Evolutionary conservation across 2,113 vertebrate species (phyloP).

Genomic region (Pedionomus torquatus): DNA sequence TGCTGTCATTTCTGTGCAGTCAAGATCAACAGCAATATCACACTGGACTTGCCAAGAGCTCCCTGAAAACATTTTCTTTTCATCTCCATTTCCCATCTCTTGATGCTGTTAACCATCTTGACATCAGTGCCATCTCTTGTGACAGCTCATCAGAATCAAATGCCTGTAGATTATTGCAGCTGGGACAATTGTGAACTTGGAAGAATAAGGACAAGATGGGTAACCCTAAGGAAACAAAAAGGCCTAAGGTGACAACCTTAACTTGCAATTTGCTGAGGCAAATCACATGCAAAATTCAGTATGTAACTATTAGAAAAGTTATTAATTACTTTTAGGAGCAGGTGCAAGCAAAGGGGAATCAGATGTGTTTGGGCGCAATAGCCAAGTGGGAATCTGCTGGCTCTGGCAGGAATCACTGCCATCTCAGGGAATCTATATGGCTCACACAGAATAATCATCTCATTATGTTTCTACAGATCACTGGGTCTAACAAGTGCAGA

Average conservation of each 20-base stretch:
- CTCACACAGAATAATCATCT: slow-evolving; percentile 12
- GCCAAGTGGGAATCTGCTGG: neutral
- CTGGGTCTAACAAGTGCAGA: neutral
- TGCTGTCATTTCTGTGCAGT: neutral
- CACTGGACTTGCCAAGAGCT: neutral
- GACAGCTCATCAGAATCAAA: neutral
- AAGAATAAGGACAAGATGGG: neutral
- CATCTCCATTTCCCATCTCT: neutral
- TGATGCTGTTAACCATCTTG: neutral
- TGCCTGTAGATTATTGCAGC: neutral
- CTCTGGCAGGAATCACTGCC: neutral
- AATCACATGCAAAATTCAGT: neutral
- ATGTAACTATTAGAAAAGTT: neutral
- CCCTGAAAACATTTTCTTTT: neutral
- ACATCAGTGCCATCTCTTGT: neutral
- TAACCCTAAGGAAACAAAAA: neutral
- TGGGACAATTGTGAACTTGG: neutral
- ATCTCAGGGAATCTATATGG: neutral
- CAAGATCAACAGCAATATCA: neutral
- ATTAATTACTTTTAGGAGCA: neutral
- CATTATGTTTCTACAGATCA: slow-evolving; percentile 1
- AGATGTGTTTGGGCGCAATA: neutral
- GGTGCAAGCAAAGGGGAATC: neutral
- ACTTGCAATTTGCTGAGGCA: neutral
- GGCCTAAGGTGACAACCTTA: neutral